Evolutionary conservation across 1,140 invertebrate species (phyloP), one percentile per base, ranked within the genome.

Genomic region (Procambarus clarkii): DNA sequence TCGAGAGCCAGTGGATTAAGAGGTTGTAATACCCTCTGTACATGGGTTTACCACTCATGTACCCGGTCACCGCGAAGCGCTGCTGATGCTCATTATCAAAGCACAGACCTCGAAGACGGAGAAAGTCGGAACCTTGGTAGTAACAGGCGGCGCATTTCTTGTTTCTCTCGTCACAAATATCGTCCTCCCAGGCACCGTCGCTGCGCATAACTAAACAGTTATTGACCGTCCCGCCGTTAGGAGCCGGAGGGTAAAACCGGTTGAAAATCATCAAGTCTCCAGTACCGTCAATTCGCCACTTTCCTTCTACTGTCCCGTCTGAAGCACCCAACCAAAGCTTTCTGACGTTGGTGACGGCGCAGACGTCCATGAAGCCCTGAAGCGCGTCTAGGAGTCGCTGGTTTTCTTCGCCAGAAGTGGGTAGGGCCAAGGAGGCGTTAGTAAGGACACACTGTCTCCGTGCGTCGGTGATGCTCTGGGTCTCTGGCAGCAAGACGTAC

Each of bases 401-500:
- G 46, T 86, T 86, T 45, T 86, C 84, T 46, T 24, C 15, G 44
- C 44, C 46, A n/a, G 84, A 86, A 21, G 84, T 34, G 45, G 84
- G 84, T 18, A 86, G 58, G 71, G 71, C 69, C 69, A 86, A 74
- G 71, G n/a, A 71, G 71, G 84, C 84, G 74, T 86, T 86, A 18
- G 54, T 34, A 18, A 58, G 64, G 45, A 45, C 13, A 54, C 84
- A 86, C 44, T 71, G 48, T 21, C 71, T 54, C 9, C 74, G 84
- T 4, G 84, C 44, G 7, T 86, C 84, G 24, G 24, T 18, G n/a
- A 86, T 21, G n/a, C 44, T 50, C 2, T 74, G 84, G 45, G 69
- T 46, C 84, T 86, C 84, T 2, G 84, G 84, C 71, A 86, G 69
- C 74, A 86, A 46, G 48, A 86, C 74, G 71, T 77, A 34, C 84